Conservation (phyloP, 2,888 invertebrate genomes). For the Epicampocera succincta region DNA sequence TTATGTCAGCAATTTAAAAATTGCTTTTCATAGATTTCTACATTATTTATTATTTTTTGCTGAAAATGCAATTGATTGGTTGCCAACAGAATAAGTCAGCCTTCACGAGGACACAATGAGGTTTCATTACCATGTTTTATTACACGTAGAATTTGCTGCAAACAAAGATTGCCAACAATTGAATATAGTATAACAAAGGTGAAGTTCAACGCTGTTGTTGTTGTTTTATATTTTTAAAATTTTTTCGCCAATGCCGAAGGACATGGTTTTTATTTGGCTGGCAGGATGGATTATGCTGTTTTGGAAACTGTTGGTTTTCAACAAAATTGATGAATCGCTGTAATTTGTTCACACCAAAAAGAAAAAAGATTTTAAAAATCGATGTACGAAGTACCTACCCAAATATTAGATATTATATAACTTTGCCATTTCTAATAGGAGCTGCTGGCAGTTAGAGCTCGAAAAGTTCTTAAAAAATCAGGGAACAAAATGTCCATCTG, state of each 20-base stretch:
- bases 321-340: no score
- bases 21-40: slow-evolving; percentile 4
- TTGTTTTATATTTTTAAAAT: background rate
- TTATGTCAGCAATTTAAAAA: slow-evolving; percentile 24
- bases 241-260: background rate
- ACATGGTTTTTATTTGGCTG: background rate
- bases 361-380: no score
- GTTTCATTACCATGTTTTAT: slow-evolving; percentile 5
- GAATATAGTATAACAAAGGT: slow-evolving; percentile 25
- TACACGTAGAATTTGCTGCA: slow-evolving; percentile 31
- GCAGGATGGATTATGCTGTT: no score
- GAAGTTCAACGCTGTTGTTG: slow-evolving; percentile 16
- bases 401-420: no score
- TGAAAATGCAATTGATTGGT: slow-evolving; percentile 11
- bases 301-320: no score
- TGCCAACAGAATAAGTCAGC: slow-evolving; percentile 31
- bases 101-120: slow-evolving; percentile 13
- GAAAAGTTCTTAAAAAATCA: no score
- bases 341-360: no score
- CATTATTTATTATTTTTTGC: slow-evolving; percentile 6
- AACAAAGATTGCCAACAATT: slow-evolving; percentile 30
- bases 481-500: no score
- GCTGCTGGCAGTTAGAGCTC: no score
- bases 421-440: no score
- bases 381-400: no score